Evolutionary conservation across 1,140 invertebrate species (phyloP), one percentile per base, ranked within the genome.

Genomic region (Drosophila obscura): DNA sequence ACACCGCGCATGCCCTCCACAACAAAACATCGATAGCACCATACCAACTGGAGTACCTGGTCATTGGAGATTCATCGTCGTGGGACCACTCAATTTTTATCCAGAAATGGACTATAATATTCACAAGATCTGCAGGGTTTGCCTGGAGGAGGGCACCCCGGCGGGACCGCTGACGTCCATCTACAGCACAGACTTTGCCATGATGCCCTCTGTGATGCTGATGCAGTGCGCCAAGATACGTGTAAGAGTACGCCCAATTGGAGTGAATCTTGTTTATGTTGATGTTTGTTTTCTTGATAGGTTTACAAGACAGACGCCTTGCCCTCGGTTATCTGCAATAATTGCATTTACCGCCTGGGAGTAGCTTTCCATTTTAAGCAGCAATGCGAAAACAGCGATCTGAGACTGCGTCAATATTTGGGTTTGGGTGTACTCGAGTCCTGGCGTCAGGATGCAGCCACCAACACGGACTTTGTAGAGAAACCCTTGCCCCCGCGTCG

Each of bases 341-440:
- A 94, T 71, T 95, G 94, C 73, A 92, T 95, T 5, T 94, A 94
- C 46, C 93, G 94, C 49, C 77, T 95, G 35, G 94, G 94, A 24
- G 92, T 94, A 11, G 94, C 94, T 8, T 95, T 94, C 82, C 94
- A 95, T 77, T 95, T 95, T 62, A 95, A 95, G 85, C 94, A 94
- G 67, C 93, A 94, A 63, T 95, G 94, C 80, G 94, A 95, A 84
- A 94, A 93, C 56, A 94, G 94, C 1, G 94, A 95, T 87, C 80
- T 94, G 22, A 92, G 94, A 61, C 74, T 95, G 35, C 91, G 94
- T 39, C 94, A 94, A 83, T 94, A 94, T 90, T 92, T 95, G 62
- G 94, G 94, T 90, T 92, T 95, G 62, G 94, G 94, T 22, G 79
- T 94, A 15, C 65, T 85, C 1, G 90, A 92, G 11, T 64, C 68